Conservation (phyloP, 1,140 invertebrate genomes). For the Galleria mellonella region DNA sequence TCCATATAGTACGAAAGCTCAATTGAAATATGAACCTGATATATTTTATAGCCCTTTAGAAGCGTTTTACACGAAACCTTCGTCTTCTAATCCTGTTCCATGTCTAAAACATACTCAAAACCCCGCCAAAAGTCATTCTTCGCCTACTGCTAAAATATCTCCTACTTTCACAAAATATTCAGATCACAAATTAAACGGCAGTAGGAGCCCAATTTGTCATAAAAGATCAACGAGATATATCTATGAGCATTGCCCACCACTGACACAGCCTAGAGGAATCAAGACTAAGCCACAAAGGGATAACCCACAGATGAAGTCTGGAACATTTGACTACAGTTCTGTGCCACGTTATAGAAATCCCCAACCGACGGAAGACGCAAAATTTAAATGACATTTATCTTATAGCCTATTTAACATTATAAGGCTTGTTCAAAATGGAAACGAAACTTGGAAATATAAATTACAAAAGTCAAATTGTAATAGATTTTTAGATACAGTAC, state of each 20-base stretch:
- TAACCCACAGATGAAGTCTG: slow-evolving; percentile 9
- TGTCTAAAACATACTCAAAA: no score
- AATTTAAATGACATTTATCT: no score
- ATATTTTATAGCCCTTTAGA: neutral
- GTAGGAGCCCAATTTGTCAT: neutral
- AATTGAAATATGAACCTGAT: neutral
- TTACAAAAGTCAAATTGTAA: no score
- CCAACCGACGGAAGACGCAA: slow-evolving; percentile 1
- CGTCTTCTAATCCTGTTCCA: neutral
- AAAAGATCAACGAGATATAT: no score
- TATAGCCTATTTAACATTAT: no score
- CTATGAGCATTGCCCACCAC: slow-evolving; percentile 1
- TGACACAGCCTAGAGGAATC: slow-evolving; percentile 12
- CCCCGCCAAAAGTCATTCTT: no score
- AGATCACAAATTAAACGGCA: no score
- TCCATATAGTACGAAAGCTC: slow-evolving; percentile 9
- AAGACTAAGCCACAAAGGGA: slow-evolving; percentile 15
- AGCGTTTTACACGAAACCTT: slow-evolving; percentile 1
- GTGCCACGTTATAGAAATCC: slow-evolving; percentile 21
- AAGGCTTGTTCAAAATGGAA: no score
- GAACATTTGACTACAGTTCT: slow-evolving; percentile 11
- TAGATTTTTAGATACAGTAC: neutral
- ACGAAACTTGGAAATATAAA: no score
- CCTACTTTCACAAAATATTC: no score
- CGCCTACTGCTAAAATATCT: no score